These are phyloP conservation scores for Elysia crispata DNA, from an alignment of 2,888 invertebrate genomes.

Conservation along the genomic window DNA sequence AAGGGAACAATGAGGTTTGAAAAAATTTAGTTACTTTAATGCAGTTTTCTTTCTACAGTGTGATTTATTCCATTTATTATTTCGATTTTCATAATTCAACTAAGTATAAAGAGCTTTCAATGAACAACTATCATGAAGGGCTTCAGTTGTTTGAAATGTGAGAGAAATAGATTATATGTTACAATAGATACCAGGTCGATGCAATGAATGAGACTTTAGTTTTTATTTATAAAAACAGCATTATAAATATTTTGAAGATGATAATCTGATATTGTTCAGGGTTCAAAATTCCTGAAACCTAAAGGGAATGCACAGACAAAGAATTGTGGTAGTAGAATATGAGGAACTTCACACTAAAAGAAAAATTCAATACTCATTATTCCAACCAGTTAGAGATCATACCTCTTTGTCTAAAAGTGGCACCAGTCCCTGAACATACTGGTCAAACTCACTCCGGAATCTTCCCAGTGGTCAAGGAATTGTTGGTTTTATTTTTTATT, in stretches of 20 bases:
- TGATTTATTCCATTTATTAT: neutral
- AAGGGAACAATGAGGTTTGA: too few relatives aligned
- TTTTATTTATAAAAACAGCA: too few relatives aligned
- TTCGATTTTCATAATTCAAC: neutral
- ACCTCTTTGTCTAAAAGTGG: slow-evolving; percentile 58
- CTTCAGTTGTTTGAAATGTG: neutral
- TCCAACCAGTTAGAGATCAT: neutral
- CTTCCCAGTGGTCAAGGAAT: slow-evolving; percentile 42
- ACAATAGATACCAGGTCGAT: too few relatives aligned
- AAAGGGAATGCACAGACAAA: neutral
- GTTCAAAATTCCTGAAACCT: too few relatives aligned
- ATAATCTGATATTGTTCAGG: too few relatives aligned
- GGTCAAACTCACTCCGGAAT: slow-evolving; percentile 62
- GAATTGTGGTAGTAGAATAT: neutral
- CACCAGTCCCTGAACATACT: slow-evolving; percentile 54
- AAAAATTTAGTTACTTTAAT: too few relatives aligned
- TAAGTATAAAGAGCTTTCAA: neutral
- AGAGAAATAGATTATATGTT: neutral
- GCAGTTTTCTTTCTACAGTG: too few relatives aligned
- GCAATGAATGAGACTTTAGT: too few relatives aligned
- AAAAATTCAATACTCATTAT: neutral
- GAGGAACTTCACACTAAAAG: neutral
- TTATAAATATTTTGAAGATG: too few relatives aligned
- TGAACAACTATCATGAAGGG: too few relatives aligned
- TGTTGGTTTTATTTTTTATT: too few relatives aligned